These are phyloP conservation scores for Rhinoraja longicauda DNA, from an alignment of 2,797 vertebrate species.

Conservation along the genomic window DNA sequence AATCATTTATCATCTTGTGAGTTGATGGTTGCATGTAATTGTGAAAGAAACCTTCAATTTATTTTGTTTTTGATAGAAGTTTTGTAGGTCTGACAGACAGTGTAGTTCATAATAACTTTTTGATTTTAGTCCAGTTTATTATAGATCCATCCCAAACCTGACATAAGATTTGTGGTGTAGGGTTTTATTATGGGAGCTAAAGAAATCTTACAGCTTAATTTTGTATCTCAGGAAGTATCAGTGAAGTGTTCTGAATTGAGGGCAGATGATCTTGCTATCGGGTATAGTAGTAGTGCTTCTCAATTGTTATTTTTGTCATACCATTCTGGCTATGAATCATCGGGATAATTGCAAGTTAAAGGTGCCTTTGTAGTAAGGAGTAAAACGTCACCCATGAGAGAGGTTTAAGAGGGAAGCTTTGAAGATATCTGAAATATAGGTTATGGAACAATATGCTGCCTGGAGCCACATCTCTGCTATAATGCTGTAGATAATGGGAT, in stretches of 20 bases:
- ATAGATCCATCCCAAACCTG: neutral
- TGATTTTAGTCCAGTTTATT: neutral
- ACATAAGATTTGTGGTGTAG: neutral
- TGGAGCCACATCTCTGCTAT: neutral
- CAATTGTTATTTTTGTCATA: neutral
- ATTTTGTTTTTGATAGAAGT: neutral
- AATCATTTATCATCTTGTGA: neutral
- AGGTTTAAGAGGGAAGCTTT: neutral
- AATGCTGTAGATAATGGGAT: neutral
- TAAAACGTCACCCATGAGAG: neutral
- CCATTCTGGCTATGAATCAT: neutral
- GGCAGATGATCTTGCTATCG: neutral
- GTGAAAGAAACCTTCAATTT: neutral
- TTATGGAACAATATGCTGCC: neutral
- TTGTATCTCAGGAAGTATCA: neutral
- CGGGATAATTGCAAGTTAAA: neutral
- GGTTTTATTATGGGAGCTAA: neutral
- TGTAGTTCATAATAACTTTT: neutral
- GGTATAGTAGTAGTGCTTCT: neutral
- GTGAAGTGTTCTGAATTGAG: neutral
- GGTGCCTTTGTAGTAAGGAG: neutral
- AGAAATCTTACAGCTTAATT: neutral
- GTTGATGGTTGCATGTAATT: neutral
- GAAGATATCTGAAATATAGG: neutral
- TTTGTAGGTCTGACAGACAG: neutral